Conservation (phyloP, 2,888 invertebrate species). For the Tipula helvola region DNA sequence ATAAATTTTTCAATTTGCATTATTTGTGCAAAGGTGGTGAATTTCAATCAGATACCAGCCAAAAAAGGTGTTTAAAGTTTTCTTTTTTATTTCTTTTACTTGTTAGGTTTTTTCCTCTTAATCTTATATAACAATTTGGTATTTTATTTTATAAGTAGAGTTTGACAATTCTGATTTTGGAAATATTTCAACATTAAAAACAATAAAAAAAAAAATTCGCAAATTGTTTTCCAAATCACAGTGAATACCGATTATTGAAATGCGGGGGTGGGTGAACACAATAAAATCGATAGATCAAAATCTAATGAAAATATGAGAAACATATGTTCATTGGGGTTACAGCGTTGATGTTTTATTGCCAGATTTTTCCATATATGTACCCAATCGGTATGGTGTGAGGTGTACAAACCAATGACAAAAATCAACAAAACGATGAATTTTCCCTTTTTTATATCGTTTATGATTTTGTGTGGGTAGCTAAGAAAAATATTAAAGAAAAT, state of each 20-base stretch:
- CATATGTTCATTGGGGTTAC: background rate
- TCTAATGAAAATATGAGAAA: background rate
- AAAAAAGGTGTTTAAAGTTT: background rate
- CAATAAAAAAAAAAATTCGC: background rate
- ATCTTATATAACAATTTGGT: background rate
- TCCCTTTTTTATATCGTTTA: background rate
- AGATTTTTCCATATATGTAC: background rate
- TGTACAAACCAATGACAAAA: background rate
- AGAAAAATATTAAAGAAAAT: background rate
- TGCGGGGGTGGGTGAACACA: background rate
- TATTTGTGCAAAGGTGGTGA: background rate
- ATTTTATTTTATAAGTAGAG: background rate
- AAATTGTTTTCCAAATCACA: background rate
- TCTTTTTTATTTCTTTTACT: background rate
- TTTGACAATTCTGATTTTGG: background rate
- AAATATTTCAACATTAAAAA: background rate
- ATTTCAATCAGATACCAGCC: background rate
- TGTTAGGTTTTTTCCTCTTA: background rate
- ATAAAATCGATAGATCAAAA: background rate
- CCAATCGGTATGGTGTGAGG: background rate
- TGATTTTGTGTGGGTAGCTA: background rate
- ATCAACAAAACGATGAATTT: background rate
- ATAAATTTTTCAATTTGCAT: background rate
- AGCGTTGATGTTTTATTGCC: background rate
- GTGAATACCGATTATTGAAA: background rate